These are phyloP conservation scores for Ardeotis arabs DNA, from an alignment of 2,113 vertebrate genomes.

Conservation along the genomic window DNA sequence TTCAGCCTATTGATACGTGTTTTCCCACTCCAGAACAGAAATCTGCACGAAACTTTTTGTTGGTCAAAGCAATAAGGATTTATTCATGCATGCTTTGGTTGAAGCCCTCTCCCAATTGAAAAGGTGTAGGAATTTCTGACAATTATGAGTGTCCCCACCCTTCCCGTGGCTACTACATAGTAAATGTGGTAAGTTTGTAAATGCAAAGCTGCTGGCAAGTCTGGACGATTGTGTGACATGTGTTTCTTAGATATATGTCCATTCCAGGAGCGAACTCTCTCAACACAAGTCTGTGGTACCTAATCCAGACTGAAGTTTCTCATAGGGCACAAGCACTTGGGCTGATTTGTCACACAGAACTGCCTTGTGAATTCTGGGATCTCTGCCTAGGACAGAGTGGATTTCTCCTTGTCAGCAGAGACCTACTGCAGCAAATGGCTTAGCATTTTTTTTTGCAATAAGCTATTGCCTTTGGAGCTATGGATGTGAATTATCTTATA, in stretches of 20 bases:
- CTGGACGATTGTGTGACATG: neutral
- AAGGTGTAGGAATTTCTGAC: neutral
- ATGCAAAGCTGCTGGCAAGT: neutral
- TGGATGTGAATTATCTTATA: neutral
- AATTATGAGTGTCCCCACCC: neutral
- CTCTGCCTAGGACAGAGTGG: constrained; percentile 10
- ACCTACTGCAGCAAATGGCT: neutral
- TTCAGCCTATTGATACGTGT: neutral
- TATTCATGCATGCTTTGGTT: neutral
- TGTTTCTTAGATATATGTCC: neutral
- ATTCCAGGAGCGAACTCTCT: neutral
- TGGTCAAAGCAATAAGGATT: neutral
- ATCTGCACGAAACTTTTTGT: neutral
- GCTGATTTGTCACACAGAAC: neutral
- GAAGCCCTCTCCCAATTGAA: neutral
- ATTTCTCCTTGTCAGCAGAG: constrained; percentile 35
- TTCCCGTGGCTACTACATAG: neutral
- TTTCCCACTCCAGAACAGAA: neutral
- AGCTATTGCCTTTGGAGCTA: neutral
- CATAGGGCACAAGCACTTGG: neutral
- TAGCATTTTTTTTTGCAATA: neutral
- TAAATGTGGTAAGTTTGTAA: too few species aligned
- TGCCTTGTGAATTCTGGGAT: constrained; percentile 22
- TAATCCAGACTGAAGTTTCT: constrained; percentile 4
- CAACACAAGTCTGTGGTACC: neutral